Percentiles rank a stretch among this genome's conserved stretches.
These are phyloP conservation scores for Uromys caudimaculatus DNA, from an alignment of 2,797 vertebrate species.

Conservation along the genomic window DNA sequence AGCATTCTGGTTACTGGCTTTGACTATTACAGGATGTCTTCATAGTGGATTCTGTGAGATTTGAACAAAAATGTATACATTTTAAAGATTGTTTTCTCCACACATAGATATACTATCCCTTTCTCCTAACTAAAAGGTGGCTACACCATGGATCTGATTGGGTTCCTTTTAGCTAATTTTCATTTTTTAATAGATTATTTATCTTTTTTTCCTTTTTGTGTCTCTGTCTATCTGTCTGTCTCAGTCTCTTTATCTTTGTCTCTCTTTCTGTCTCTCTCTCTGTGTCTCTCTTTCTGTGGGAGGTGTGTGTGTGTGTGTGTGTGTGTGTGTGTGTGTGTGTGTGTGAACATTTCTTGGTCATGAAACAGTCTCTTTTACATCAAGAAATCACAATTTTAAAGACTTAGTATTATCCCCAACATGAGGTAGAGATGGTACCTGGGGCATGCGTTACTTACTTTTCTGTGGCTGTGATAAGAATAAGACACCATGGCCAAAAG, in stretches of 20 bases:
- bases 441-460: not conserved
- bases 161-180: not conserved
- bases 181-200: not conserved
- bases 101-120: not conserved
- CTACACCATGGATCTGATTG: not conserved
- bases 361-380: not conserved
- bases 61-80: conserved; percentile 3
- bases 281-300: not conserved
- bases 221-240: not conserved
- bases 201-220: not conserved
- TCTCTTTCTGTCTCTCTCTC: not conserved
- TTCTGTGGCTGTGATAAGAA: not conserved
- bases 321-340: not conserved
- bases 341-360: not conserved
- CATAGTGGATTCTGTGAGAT: conserved; percentile 40
- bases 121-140: not conserved
- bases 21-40: not conserved
- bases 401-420: not conserved
- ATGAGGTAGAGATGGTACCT: no score
- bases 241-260: not conserved
- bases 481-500: not conserved
- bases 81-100: not conserved
- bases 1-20: not conserved
- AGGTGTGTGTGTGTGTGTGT: not conserved
- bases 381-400: not conserved